Percentiles rank a stretch among this genome's conserved stretches.
These are phyloP conservation scores for Boulengeromyrus knoepffleri DNA, from an alignment of 2,113 vertebrate genomes.

Conservation along the genomic window DNA sequence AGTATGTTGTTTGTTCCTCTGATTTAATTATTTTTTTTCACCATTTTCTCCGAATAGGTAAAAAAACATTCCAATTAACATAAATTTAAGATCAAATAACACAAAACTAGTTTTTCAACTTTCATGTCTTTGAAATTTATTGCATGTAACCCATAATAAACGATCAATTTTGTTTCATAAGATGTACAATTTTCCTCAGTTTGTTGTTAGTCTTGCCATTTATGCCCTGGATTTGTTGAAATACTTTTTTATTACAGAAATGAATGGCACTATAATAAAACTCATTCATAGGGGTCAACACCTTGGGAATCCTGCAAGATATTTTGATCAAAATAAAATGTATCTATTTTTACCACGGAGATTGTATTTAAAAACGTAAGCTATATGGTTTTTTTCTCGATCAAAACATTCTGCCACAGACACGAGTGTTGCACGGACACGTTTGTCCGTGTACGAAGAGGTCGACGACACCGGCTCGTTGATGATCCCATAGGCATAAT, in stretches of 20 bases:
- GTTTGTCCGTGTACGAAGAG: neutral
- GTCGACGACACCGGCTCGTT: neutral
- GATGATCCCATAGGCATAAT: neutral
- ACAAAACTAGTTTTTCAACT: neutral
- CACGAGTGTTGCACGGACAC: neutral
- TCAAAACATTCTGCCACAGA: neutral
- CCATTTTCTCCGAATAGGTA: neutral
- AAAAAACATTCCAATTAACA: neutral
- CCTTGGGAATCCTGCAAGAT: neutral
- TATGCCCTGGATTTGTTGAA: neutral
- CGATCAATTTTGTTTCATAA: neutral
- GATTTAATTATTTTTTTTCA: neutral
- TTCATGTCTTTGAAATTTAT: neutral
- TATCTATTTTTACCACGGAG: neutral
- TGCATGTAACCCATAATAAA: neutral
- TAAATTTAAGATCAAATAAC: neutral
- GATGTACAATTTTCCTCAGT: neutral
- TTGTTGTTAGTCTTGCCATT: neutral
- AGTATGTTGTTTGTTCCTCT: neutral
- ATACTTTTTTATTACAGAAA: neutral
- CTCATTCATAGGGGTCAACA: neutral
- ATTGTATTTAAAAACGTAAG: neutral
- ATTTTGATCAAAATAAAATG: neutral
- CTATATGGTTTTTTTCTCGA: neutral
- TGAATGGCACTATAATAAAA: neutral